Conservation (phyloP, 2,888 invertebrate genomes). For the Oscheius onirici region DNA sequence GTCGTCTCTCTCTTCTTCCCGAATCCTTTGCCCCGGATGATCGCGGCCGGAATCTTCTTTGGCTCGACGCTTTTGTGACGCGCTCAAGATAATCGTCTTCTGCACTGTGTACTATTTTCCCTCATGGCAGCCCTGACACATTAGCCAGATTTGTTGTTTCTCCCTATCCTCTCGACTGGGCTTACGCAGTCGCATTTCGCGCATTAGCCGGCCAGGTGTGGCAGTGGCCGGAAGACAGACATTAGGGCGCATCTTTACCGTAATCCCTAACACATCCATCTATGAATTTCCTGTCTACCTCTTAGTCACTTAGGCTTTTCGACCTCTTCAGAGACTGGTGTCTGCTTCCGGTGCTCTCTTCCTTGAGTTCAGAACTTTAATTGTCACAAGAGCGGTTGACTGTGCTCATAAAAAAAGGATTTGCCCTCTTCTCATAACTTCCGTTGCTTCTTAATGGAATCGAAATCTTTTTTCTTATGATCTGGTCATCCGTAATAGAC, state of each 20-base stretch:
- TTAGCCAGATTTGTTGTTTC: slow-evolving; percentile 32
- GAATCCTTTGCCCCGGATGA: slow-evolving; percentile 15
- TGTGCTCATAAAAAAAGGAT: too few species aligned
- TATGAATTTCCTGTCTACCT: slow-evolving; percentile 25
- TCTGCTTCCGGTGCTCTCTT: too few species aligned
- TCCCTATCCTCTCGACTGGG: background rate
- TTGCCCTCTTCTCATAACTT: background rate
- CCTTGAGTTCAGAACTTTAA: too few species aligned
- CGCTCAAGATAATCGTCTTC: slow-evolving; percentile 17
- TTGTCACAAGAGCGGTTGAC: too few species aligned
- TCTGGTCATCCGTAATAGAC: background rate
- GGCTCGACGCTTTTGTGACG: slow-evolving; percentile 23
- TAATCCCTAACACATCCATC: slow-evolving; percentile 11
- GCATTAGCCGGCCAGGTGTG: slow-evolving; percentile 15
- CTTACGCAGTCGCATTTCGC: slow-evolving; percentile 9
- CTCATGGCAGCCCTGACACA: slow-evolving; percentile 15
- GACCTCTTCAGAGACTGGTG: too few species aligned
- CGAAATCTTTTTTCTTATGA: background rate
- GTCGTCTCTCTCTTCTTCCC: background rate
- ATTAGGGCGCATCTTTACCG: slow-evolving; percentile 23
- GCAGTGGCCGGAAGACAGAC: slow-evolving; percentile 20
- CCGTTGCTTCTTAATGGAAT: background rate
- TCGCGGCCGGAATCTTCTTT: background rate
- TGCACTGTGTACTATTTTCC: slow-evolving; percentile 27
- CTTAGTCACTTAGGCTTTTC: background rate